A percentile compares a stretch with the other conserved stretches of the same genome.
These are phyloP conservation scores for Amphipoea lucens DNA, from an alignment of 2,888 invertebrate species.

Conservation along the genomic window DNA sequence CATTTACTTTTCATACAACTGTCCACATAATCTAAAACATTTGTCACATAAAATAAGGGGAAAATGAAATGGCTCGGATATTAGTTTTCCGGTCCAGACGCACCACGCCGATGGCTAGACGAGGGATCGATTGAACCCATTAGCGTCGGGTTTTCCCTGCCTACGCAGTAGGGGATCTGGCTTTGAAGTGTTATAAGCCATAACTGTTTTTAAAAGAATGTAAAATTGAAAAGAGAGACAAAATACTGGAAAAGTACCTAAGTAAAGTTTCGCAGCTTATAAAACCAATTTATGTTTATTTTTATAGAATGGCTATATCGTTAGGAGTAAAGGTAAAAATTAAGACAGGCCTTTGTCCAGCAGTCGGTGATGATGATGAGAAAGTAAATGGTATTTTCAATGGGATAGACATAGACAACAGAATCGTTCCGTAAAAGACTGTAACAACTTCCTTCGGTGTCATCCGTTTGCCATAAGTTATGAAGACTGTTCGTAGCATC, in stretches of 20 bases:
- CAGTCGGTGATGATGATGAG: background rate
- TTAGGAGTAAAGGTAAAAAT: background rate
- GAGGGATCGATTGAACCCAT: slow-evolving; percentile 44
- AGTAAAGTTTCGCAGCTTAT: background rate
- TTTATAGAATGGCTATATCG: background rate
- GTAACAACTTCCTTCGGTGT: background rate
- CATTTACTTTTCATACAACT: background rate
- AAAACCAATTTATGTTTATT: background rate
- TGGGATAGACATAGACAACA: background rate
- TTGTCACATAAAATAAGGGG: background rate
- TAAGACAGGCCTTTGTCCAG: background rate
- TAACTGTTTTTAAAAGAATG: background rate
- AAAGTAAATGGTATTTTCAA: background rate
- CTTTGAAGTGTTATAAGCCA: slow-evolving; percentile 7
- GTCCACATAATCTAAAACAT: background rate
- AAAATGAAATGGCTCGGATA: background rate
- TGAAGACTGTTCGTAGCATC: background rate
- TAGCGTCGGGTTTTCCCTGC: slow-evolving; percentile 35
- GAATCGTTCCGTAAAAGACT: background rate
- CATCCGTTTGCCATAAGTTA: background rate
- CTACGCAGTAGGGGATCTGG: slow-evolving; percentile 22
- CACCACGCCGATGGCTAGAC: slow-evolving; percentile 35
- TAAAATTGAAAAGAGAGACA: background rate
- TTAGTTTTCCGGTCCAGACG: slow-evolving; percentile 39
- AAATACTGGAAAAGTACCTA: too few relatives aligned